A percentile compares a stretch with the other conserved stretches of the same genome.
Conservation (phyloP, 2,113 vertebrate species). For the Chionodraco myersi region DNA sequence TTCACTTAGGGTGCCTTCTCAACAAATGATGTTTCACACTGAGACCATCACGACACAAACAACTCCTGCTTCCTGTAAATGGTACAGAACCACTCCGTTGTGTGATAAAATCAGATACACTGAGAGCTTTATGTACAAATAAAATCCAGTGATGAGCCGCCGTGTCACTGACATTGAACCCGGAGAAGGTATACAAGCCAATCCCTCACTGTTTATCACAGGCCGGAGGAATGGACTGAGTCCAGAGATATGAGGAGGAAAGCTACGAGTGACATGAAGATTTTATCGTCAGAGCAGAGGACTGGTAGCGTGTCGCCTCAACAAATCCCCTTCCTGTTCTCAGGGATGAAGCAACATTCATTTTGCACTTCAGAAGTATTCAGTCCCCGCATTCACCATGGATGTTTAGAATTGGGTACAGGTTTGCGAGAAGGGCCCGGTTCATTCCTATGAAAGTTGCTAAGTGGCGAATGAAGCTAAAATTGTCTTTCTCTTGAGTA, state of each 20-base stretch:
- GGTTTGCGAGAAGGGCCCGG: too few species aligned
- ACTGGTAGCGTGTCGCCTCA: conserved; percentile 37
- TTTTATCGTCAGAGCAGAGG: conserved; percentile 61
- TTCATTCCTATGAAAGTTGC: too few species aligned
- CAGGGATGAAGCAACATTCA: conserved; percentile 34
- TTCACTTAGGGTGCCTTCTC: not conserved
- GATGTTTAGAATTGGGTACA: too few species aligned
- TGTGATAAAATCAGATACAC: conserved; percentile 33
- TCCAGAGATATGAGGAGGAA: conserved; percentile 64
- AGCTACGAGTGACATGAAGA: conserved; percentile 67
- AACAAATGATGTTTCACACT: not conserved
- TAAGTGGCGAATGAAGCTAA: too few species aligned
- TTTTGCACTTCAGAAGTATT: conserved; percentile 48
- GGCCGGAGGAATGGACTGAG: conserved; percentile 46
- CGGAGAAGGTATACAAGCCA: conserved; percentile 35
- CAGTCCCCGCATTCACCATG: too few species aligned
- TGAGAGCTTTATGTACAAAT: conserved; percentile 53
- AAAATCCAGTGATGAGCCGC: conserved; percentile 50
- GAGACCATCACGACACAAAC: conserved; percentile 3
- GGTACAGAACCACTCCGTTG: not conserved
- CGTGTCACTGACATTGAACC: conserved; percentile 44
- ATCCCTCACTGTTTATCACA: conserved; percentile 61
- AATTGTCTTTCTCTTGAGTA: too few species aligned
- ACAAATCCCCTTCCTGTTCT: conserved; percentile 50
- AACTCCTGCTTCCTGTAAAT: not conserved